Conservation (phyloP, 2,888 invertebrate genomes). For the Mesopsocus fuscifrons region DNA sequence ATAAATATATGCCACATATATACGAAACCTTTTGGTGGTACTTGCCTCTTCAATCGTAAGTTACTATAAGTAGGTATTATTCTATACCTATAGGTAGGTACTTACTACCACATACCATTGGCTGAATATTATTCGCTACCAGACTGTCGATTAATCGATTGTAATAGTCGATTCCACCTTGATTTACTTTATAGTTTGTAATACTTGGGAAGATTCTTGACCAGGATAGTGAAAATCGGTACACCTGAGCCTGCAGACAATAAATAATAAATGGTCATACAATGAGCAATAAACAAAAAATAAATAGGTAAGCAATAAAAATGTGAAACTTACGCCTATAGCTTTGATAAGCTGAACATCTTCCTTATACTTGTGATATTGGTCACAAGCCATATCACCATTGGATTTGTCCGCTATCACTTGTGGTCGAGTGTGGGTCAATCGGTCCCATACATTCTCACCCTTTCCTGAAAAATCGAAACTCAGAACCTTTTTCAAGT, state of each 20-base stretch:
- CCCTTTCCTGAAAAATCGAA: conserved; percentile 36
- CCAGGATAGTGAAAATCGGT: conserved; percentile 61
- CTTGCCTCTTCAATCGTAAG: too few species aligned
- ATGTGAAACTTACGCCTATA: conserved; percentile 28
- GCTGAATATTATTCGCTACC: conserved; percentile 32
- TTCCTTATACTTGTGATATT: conserved; percentile 39
- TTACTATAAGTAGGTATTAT: too few species aligned
- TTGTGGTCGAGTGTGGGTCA: conserved; percentile 33
- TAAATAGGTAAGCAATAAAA: too few species aligned
- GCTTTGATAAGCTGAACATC: conserved; percentile 36
- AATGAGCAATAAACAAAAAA: too few species aligned
- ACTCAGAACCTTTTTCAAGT: too few species aligned
- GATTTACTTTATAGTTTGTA: conserved; percentile 40
- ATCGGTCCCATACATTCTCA: conserved; percentile 46
- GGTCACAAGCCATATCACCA: conserved; percentile 44
- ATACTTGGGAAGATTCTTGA: conserved; percentile 52
- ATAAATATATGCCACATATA: too few species aligned
- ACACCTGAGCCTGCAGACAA: conserved; percentile 27
- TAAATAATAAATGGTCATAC: too few species aligned
- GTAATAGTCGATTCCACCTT: conserved; percentile 55
- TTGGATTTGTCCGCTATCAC: conserved; percentile 33
- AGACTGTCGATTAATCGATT: conserved; percentile 53
- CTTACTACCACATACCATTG: conserved; percentile 19
- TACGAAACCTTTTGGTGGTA: too few species aligned
- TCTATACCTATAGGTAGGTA: not conserved